A percentile compares a stretch with the other conserved stretches of the same genome.
phyloP scores from a whole-genome alignment of 2,888 invertebrate species.

The Brenthis daphne region DNA sequence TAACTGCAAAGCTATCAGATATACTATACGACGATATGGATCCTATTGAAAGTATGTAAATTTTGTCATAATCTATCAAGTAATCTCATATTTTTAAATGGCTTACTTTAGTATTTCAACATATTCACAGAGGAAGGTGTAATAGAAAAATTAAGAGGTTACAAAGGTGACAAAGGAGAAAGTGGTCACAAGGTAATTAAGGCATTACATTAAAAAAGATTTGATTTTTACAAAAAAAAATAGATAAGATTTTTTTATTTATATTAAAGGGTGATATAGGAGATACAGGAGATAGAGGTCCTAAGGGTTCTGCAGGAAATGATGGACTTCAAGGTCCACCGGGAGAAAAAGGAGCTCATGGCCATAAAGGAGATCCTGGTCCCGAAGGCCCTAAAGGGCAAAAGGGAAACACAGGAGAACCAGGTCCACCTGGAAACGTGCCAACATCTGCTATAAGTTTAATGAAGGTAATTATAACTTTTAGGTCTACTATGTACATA shows the following conservation, averaged over 20 bases:
- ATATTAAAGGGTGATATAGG: slow-evolving; percentile 85
- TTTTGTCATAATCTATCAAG: too few species aligned
- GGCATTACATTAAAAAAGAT: neutral
- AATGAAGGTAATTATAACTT: slow-evolving; percentile 42
- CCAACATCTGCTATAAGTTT: slow-evolving; percentile 39
- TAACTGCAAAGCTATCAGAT: slow-evolving; percentile 83
- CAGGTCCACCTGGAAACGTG: slow-evolving; percentile 77
- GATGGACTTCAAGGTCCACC: slow-evolving; percentile 80
- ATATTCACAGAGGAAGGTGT: slow-evolving; percentile 54
- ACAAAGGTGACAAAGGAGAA: slow-evolving; percentile 56
- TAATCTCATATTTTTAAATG: too few species aligned
- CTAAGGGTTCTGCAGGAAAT: slow-evolving; percentile 52
- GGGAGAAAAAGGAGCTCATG: slow-evolving; percentile 85
- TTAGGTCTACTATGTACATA: too few species aligned
- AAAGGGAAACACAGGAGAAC: slow-evolving; percentile 87
- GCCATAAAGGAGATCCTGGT: slow-evolving; percentile 79
- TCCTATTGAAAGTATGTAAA: slow-evolving; percentile 57
- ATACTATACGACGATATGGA: slow-evolving; percentile 55
- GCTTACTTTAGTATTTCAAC: neutral
- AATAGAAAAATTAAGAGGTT: slow-evolving; percentile 57
- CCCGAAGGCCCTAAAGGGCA: slow-evolving; percentile 50
- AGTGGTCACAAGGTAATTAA: slow-evolving; percentile 54
- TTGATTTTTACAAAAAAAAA: neutral
- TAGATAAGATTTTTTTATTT: neutral
- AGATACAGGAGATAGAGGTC: slow-evolving; percentile 84